These are phyloP conservation scores for Helogale parvula DNA, from an alignment of 2,113 vertebrate genomes.

Conservation along the genomic window DNA sequence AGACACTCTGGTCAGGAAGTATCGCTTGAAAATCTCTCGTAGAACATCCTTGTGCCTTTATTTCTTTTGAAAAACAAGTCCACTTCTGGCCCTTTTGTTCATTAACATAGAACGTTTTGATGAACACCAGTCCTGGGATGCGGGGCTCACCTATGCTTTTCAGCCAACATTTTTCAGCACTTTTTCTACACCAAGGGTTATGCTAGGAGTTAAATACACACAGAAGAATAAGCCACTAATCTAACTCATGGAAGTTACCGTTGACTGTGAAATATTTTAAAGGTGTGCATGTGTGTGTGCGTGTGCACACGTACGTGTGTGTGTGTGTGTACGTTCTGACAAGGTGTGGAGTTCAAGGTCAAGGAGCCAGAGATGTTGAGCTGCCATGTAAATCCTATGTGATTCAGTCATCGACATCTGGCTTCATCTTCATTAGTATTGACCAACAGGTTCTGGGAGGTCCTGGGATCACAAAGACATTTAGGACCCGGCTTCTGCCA, in stretches of 20 bases:
- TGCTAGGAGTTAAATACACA: background rate
- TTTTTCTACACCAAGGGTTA: background rate
- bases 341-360: background rate
- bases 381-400: background rate
- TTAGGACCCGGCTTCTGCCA: background rate
- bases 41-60: slow-evolving; percentile 15
- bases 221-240: slow-evolving; percentile 11
- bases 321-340: background rate
- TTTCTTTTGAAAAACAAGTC: slow-evolving; percentile 44
- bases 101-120: background rate
- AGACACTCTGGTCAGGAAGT: background rate
- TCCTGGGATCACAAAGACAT: background rate
- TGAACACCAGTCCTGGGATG: background rate
- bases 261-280: slow-evolving; percentile 39
- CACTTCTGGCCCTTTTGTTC: background rate
- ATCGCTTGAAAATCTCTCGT: background rate
- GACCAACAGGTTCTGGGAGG: background rate
- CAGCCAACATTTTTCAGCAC: background rate
- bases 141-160: background rate
- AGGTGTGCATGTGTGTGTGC: background rate
- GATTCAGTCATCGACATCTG: background rate
- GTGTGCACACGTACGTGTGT: background rate
- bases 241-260: background rate
- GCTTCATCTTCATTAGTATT: background rate
- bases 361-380: background rate